A percentile compares a stretch with the other conserved stretches of the same genome.
phyloP scores from a whole-genome alignment of 2,888 invertebrate species.

The Macrophya annulata region DNA sequence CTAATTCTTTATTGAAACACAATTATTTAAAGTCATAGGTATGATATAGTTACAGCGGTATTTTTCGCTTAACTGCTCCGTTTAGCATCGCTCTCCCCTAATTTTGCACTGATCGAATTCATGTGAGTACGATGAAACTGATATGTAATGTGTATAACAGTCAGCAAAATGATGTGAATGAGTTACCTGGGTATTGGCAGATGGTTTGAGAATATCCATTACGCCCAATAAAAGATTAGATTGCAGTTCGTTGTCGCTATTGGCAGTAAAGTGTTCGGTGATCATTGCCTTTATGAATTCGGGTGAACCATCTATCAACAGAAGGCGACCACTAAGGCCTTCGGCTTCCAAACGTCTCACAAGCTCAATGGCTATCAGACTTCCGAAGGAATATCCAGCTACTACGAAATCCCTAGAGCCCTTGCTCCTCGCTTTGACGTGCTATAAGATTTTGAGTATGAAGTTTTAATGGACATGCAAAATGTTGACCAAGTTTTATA shows the following conservation, averaged over 20 bases:
- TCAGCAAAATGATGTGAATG: not conserved
- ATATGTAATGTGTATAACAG: not conserved
- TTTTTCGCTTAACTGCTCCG: too few species aligned
- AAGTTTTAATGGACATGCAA: not conserved
- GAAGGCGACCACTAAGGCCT: constrained; percentile 84
- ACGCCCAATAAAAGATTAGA: constrained; percentile 83
- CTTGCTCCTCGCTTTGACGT: constrained; percentile 80
- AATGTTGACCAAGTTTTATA: constrained; percentile 66
- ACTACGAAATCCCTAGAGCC: constrained; percentile 83
- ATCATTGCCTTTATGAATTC: constrained; percentile 84
- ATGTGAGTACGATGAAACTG: too few species aligned
- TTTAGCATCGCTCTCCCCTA: too few species aligned
- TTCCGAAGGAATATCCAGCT: constrained; percentile 96
- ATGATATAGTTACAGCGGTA: too few species aligned
- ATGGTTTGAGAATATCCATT: constrained; percentile 81
- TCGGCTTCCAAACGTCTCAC: constrained; percentile 86
- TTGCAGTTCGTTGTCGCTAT: constrained; percentile 81
- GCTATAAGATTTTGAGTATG: constrained; percentile 77
- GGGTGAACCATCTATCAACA: constrained; percentile 92
- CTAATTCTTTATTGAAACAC: too few species aligned
- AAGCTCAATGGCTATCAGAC: constrained; percentile 89
- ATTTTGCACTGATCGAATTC: too few species aligned
- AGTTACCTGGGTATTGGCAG: constrained; percentile 77
- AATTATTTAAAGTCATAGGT: too few species aligned
- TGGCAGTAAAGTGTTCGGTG: constrained; percentile 79